These are phyloP conservation scores for Sebastes cheni DNA, from an alignment of 2,797 vertebrate species.

Conservation along the genomic window DNA sequence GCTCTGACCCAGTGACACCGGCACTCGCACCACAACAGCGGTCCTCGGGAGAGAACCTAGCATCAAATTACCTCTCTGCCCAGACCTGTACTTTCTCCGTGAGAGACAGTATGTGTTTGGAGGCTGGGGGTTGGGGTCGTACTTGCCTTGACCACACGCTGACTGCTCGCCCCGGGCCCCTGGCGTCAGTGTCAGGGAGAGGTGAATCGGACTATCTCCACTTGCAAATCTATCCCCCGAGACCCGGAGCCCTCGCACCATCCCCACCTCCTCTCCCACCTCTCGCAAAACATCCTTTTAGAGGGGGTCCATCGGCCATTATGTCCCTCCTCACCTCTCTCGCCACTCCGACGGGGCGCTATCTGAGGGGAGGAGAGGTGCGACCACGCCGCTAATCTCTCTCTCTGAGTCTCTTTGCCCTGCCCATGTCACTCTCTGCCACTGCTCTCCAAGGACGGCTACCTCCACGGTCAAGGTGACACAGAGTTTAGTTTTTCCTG, in stretches of 20 bases:
- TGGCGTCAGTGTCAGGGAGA: conserved; percentile 78
- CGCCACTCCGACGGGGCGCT: conserved; percentile 56
- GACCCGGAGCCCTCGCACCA: conserved; percentile 65
- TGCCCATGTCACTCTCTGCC: conserved; percentile 51
- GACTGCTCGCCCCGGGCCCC: conserved; percentile 67
- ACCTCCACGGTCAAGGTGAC: conserved; percentile 73
- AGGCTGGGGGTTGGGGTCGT: conserved; percentile 41
- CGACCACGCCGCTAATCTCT: conserved; percentile 63
- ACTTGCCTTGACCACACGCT: conserved; percentile 73
- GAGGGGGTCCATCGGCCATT: conserved; percentile 68
- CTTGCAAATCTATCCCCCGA: conserved; percentile 77
- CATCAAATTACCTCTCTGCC: conserved; percentile 65
- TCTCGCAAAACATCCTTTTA: conserved; percentile 78
- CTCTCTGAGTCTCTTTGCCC: conserved; percentile 45
- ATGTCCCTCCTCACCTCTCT: conserved; percentile 73
- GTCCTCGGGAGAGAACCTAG: conserved; percentile 52
- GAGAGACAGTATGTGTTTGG: conserved; percentile 43
- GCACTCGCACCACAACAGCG: conserved; percentile 40
- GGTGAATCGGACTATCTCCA: conserved; percentile 80
- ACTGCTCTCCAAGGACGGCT: conserved; percentile 45
- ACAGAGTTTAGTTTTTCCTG: conserved; percentile 59
- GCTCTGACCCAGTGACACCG: conserved; percentile 60
- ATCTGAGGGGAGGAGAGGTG: conserved; percentile 68
- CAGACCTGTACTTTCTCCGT: conserved; percentile 42
- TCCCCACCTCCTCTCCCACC: conserved; percentile 66